A percentile compares a stretch with the other conserved stretches of the same genome.
These are phyloP conservation scores for Zaprionus nigranus DNA, from an alignment of 1,140 invertebrate species.

Conservation along the genomic window DNA sequence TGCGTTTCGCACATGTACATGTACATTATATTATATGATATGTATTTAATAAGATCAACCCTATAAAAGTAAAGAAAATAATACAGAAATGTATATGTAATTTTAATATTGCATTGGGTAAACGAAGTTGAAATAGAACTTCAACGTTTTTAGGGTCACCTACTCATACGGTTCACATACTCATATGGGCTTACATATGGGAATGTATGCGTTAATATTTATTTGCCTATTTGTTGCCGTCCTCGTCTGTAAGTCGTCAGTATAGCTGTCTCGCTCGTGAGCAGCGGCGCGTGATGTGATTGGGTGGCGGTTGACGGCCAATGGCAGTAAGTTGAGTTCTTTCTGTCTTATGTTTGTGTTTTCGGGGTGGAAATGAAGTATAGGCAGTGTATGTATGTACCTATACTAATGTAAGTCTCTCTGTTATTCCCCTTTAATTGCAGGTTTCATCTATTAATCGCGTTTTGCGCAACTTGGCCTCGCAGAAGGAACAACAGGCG, in stretches of 20 bases:
- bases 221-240: background rate
- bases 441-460: conserved; percentile 99
- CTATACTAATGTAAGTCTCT: conserved; percentile 10
- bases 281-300: background rate
- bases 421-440: conserved; percentile 54
- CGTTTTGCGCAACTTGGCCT: conserved; percentile 97
- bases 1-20: too few species aligned
- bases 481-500: conserved; percentile 97
- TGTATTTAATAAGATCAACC: too few species aligned
- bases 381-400: background rate
- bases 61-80: too few species aligned
- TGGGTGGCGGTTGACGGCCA: background rate
- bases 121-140: too few species aligned
- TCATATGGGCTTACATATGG: too few species aligned
- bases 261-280: background rate
- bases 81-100: too few species aligned
- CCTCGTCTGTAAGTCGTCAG: background rate
- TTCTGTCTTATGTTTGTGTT: background rate
- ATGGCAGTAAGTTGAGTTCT: background rate
- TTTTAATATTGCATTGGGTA: too few species aligned
- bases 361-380: background rate
- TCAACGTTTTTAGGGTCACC: too few species aligned
- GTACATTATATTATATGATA: too few species aligned
- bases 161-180: too few species aligned
- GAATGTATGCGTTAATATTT: background rate